Base-by-base conservation (phyloP, 2,888 invertebrate genomes). In the Platycnemis pennipes region DNA sequence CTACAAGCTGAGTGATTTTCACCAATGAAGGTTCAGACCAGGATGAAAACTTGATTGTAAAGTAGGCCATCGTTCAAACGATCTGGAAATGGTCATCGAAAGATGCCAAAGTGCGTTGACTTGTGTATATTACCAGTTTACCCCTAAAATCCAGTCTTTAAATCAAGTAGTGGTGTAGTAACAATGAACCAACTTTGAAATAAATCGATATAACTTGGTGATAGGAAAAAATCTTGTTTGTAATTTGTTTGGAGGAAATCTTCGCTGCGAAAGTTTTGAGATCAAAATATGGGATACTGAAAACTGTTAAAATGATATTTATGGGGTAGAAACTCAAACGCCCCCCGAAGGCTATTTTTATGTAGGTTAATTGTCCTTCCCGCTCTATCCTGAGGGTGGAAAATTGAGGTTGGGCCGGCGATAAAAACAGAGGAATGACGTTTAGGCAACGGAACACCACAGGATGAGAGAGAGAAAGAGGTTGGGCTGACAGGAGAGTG, bases 331-430 rank as follows among this genome's bases (percentile, higher is more conserved):
- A 77, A 37, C 77, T 77, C 77, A 77, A 49, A 77, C 31, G 2
- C 37, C 37, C 37, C 31, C 37, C 37, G 77, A 13, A 77, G 77
- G 77, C 13, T 77, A 1, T 77, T 13, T n/a, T 31, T 77, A 77
- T 77, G 77, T 31, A 77, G 77, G 77, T 77, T 77, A 77, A 77
- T 77, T 37, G 37, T 77, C 37, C 77, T 77, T 37, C 16, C 77
- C 77, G 31, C 77, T 37, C 77, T 37, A 77, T 37, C 77, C 37
- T 37, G 31, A 31, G 37, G 37, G 77, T 37, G 8, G 77, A 2
- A 37, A 37, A 77, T 37, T 5, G 77, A 11, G 77, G 77, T 16
- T 77, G 77, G 37, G 77, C 69, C 31, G 69, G 69, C 77, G 5
- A 77, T 77, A 77, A 77, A 77, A 77, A 77, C 77, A 77, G 77